Conservation (phyloP, 2,113 vertebrate species). For the Gadus chalcogrammus region DNA sequence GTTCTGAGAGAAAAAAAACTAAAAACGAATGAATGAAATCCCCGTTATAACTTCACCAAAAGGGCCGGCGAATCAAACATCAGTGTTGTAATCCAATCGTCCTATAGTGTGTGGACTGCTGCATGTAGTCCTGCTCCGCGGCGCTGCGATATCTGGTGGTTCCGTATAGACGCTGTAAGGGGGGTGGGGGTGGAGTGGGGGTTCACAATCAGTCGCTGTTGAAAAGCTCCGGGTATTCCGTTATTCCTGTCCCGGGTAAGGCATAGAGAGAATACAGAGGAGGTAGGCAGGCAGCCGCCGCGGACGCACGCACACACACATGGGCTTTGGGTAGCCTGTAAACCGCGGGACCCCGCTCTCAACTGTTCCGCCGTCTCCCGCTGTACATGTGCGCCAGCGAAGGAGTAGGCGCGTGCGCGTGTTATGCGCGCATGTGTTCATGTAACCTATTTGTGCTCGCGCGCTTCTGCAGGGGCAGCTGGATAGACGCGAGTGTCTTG, state of each 20-base stretch:
- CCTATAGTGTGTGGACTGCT: constrained; percentile 17
- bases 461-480: constrained; percentile 70
- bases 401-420: constrained; percentile 30
- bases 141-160: constrained; percentile 54
- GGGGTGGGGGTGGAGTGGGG: background rate
- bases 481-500: constrained; percentile 53
- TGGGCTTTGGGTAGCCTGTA: constrained; percentile 44
- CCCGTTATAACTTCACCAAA: constrained; percentile 45
- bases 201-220: no score
- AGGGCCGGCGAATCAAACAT: constrained; percentile 34
- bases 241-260: constrained; percentile 62
- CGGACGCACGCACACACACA: constrained; percentile 53
- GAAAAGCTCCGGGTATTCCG: constrained; percentile 50
- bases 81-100: constrained; percentile 69
- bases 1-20: constrained; percentile 14
- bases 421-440: constrained; percentile 4
- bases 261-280: constrained; percentile 11
- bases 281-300: constrained; percentile 43
- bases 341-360: constrained; percentile 51
- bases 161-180: background rate
- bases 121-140: constrained; percentile 17
- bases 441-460: constrained; percentile 32
- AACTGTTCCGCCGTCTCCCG: background rate
- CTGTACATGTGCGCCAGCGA: constrained; percentile 1
- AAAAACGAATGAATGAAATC: constrained; percentile 44